Conservation (phyloP, 2,888 invertebrate genomes). For the Rugalucina vietnamica region DNA sequence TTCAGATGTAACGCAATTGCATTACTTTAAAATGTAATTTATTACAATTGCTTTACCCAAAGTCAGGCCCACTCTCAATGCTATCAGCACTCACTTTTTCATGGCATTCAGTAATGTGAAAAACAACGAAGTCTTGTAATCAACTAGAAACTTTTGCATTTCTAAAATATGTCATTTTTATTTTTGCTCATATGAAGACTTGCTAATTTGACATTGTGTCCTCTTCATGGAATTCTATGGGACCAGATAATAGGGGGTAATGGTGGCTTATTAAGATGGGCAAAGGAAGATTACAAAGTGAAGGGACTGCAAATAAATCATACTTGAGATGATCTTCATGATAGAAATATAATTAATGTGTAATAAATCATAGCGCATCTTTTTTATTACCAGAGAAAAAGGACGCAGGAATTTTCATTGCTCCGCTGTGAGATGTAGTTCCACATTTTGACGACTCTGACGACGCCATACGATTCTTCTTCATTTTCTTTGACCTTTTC, state of each 20-base stretch:
- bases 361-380: slow-evolving; percentile 13
- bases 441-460: not conserved
- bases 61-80: too few relatives aligned
- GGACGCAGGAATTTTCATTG: slow-evolving; percentile 7
- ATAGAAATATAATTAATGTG: slow-evolving; percentile 23
- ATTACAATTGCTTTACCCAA: too few relatives aligned
- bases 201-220: not conserved
- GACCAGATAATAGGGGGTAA: slow-evolving; percentile 18
- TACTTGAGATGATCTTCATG: slow-evolving; percentile 13
- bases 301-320: slow-evolving; percentile 10
- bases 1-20: too few relatives aligned
- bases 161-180: too few relatives aligned
- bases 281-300: slow-evolving; percentile 17
- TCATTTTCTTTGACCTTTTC: slow-evolving; percentile 16
- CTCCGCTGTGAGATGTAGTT: not conserved
- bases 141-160: too few relatives aligned
- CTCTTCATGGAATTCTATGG: not conserved
- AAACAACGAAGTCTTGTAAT: too few relatives aligned
- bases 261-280: slow-evolving; percentile 15
- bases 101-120: too few relatives aligned
- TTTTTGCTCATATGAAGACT: not conserved
- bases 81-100: too few relatives aligned
- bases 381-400: not conserved
- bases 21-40: too few relatives aligned
- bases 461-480: slow-evolving; percentile 10